Conservation (phyloP, 2,888 invertebrate genomes). For the Cantharis rustica region DNA sequence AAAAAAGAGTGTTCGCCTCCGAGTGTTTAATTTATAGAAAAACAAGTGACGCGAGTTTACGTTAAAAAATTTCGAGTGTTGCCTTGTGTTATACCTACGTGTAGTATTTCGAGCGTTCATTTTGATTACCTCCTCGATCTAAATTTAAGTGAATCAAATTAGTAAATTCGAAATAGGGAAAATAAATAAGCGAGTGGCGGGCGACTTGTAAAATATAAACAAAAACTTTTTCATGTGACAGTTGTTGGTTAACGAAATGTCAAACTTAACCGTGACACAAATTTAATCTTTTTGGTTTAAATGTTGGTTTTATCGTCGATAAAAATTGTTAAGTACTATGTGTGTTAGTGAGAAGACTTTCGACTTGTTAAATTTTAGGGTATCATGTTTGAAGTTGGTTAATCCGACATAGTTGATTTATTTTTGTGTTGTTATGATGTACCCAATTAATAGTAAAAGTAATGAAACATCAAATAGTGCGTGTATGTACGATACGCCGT, state of each 20-base stretch:
- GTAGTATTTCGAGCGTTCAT: neutral
- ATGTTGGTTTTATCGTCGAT: slow-evolving; percentile 7
- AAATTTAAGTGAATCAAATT: slow-evolving; percentile 8
- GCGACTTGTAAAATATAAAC: neutral
- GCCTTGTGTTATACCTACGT: neutral
- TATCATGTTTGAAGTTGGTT: slow-evolving; percentile 57
- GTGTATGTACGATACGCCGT: slow-evolving; percentile 54
- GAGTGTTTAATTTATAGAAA: neutral
- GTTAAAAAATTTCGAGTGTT: neutral
- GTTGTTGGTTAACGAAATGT: slow-evolving; percentile 32
- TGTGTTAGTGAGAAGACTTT: slow-evolving; percentile 28
- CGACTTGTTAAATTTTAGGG: slow-evolving; percentile 38
- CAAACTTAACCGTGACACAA: slow-evolving; percentile 38
- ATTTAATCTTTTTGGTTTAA: slow-evolving; percentile 7
- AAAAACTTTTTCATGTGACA: slow-evolving; percentile 17
- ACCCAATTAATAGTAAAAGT: slow-evolving; percentile 39
- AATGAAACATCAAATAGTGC: slow-evolving; percentile 44
- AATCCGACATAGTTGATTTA: slow-evolving; percentile 47
- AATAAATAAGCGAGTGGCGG: neutral
- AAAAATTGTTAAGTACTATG: slow-evolving; percentile 36
- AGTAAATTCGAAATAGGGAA: neutral
- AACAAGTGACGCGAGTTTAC: neutral
- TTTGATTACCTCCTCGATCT: slow-evolving; percentile 1
- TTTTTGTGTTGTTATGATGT: slow-evolving; percentile 42
- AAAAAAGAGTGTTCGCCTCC: neutral